Evolutionary conservation across 1,140 invertebrate species (phyloP).

Genomic region (Drosophila mojavensis): DNA sequence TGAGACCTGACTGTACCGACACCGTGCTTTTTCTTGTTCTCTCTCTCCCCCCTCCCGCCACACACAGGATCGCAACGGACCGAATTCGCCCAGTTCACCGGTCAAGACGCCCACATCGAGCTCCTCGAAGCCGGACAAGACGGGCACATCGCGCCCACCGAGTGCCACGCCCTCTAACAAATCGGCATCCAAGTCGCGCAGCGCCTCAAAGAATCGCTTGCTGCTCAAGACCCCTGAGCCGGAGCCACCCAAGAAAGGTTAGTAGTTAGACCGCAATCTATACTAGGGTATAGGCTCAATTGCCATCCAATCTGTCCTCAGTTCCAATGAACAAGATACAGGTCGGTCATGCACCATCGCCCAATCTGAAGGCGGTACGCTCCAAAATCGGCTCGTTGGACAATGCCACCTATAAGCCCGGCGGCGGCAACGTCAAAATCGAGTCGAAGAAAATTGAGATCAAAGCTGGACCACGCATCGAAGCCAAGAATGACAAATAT

Average conservation of each 20-base stretch:
- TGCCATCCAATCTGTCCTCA: slow-evolving; percentile 81
- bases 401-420: slow-evolving; percentile 95
- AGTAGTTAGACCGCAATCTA: slow-evolving; percentile 29
- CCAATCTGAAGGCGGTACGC: slow-evolving; percentile 94
- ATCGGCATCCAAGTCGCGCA: slow-evolving; percentile 78
- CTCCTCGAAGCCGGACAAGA: slow-evolving; percentile 78
- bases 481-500: slow-evolving; percentile 96
- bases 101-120: slow-evolving; percentile 83
- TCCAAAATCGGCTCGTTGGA: slow-evolving; percentile 97
- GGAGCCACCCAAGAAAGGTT: slow-evolving; percentile 90
- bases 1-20: background rate
- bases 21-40: background rate
- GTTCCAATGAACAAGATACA: slow-evolving; percentile 97
- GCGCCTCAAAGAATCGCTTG: slow-evolving; percentile 80
- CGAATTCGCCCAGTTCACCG: slow-evolving; percentile 80
- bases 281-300: too few species aligned
- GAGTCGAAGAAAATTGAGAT: slow-evolving; percentile 94
- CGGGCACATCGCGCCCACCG: slow-evolving; percentile 75
- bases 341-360: slow-evolving; percentile 94
- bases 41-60: slow-evolving; percentile 7
- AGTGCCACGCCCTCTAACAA: slow-evolving; percentile 83
- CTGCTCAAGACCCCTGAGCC: slow-evolving; percentile 82
- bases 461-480: slow-evolving; percentile 92
- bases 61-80: slow-evolving; percentile 82
- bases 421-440: slow-evolving; percentile 96